Conservation (phyloP, 2,888 invertebrate species). For the Diarsia rubi region DNA sequence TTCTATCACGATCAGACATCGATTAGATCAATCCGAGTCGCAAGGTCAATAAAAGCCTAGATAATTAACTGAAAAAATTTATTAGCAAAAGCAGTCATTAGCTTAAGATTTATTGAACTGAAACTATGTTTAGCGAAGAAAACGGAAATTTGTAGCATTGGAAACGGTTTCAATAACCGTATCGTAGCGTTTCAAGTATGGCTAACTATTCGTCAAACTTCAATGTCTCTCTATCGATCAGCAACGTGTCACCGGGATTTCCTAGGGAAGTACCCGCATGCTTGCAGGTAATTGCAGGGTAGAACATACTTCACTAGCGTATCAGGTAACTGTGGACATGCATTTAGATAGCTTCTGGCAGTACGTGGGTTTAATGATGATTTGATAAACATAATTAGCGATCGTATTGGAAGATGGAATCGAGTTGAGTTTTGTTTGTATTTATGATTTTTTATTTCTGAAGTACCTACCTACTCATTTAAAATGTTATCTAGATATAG, state of each 20-base stretch:
- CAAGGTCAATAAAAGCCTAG: constrained; percentile 29
- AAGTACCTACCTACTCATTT: too few relatives aligned
- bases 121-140: neutral
- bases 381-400: constrained; percentile 2
- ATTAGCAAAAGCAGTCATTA: constrained; percentile 13
- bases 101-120: neutral
- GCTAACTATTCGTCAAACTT: constrained; percentile 19
- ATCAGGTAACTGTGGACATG: neutral
- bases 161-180: constrained; percentile 18
- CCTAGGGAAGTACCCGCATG: constrained; percentile 61
- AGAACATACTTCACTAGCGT: neutral
- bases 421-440: neutral
- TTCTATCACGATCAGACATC: neutral
- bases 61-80: constrained; percentile 16
- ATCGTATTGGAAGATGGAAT: neutral
- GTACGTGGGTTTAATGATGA: constrained; percentile 1
- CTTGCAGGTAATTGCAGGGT: constrained; percentile 40
- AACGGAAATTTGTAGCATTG: neutral
- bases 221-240: constrained; percentile 49
- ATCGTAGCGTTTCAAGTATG: neutral
- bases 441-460: neutral
- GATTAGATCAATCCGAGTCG: constrained; percentile 13
- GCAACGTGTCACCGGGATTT: constrained; percentile 65
- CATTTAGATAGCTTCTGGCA: constrained; percentile 2
- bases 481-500: neutral